These are phyloP conservation scores for Pseudeuparius sepicola DNA, from an alignment of 2,888 invertebrate genomes.

Conservation along the genomic window DNA sequence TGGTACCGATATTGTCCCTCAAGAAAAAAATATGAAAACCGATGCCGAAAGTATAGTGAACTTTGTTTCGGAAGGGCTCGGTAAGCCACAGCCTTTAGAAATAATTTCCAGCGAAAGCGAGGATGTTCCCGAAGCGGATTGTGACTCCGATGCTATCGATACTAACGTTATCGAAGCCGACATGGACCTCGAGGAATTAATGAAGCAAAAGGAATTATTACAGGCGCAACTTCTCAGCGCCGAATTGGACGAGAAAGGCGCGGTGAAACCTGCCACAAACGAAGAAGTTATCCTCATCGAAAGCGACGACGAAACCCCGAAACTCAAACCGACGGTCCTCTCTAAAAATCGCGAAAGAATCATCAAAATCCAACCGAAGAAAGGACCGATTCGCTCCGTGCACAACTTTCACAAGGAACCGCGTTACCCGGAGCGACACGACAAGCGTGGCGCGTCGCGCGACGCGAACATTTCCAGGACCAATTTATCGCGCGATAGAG, in stretches of 20 bases:
- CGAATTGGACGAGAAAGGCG: conserved; percentile 40
- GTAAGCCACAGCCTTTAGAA: conserved; percentile 42
- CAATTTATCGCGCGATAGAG: too few species aligned
- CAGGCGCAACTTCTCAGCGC: conserved; percentile 74
- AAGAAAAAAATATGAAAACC: conserved; percentile 23
- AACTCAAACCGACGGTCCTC: too few species aligned
- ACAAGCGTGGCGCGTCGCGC: too few species aligned
- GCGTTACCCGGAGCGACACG: too few species aligned
- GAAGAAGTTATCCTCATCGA: too few species aligned
- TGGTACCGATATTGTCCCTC: conserved; percentile 13
- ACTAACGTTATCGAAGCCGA: conserved; percentile 73
- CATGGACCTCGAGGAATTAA: conserved; percentile 77
- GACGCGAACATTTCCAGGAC: too few species aligned
- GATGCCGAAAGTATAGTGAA: conserved; percentile 43
- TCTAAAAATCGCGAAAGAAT: too few species aligned
- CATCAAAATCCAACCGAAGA: too few species aligned
- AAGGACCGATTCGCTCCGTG: too few species aligned
- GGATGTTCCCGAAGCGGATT: conserved; percentile 49
- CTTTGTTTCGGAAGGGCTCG: conserved; percentile 40
- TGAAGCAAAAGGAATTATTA: conserved; percentile 77
- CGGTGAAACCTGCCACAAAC: conserved; percentile 20
- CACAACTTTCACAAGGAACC: too few species aligned
- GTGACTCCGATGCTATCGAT: conserved; percentile 58
- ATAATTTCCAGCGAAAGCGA: conserved; percentile 59
- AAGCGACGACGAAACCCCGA: too few species aligned